phyloP scores from a whole-genome alignment of 2,113 vertebrate species.

The Brachirus orientalis region DNA sequence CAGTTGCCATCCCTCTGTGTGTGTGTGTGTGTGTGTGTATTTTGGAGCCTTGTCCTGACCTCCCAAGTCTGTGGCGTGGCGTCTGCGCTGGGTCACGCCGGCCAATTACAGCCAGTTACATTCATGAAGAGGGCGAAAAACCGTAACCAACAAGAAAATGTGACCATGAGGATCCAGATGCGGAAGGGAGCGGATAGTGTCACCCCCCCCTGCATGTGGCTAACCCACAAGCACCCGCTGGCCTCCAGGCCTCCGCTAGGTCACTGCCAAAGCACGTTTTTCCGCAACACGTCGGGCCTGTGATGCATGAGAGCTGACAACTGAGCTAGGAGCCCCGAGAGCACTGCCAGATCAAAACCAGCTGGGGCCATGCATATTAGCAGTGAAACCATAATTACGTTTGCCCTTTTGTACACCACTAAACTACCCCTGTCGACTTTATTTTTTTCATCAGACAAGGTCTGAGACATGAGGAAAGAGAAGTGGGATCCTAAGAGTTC shows the following conservation, averaged over 20 bases:
- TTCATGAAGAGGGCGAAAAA: constrained; percentile 65
- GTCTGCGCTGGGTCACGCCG: constrained; percentile 65
- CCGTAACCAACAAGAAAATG: constrained; percentile 64
- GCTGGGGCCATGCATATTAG: constrained; percentile 77
- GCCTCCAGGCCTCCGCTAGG: constrained; percentile 58
- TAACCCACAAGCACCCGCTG: constrained; percentile 60
- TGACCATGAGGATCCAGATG: constrained; percentile 62
- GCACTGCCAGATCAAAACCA: constrained; percentile 75
- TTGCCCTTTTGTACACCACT: constrained; percentile 72
- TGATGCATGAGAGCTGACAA: constrained; percentile 83
- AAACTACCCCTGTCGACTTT: constrained; percentile 50
- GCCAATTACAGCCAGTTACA: constrained; percentile 60
- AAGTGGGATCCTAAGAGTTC: constrained; percentile 3
- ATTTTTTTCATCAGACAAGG: constrained; percentile 9
- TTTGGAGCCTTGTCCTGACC: constrained; percentile 61
- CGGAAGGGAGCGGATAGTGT: constrained; percentile 57
- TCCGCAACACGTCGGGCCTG: constrained; percentile 60
- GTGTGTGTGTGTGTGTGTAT: constrained; percentile 55
- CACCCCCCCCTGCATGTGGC: constrained; percentile 52
- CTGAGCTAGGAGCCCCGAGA: constrained; percentile 59
- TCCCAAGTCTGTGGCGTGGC: constrained; percentile 64
- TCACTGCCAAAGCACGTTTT: constrained; percentile 79
- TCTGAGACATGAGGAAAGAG: constrained; percentile 27
- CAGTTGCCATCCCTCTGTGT: constrained; percentile 25
- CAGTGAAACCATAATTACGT: constrained; percentile 75